Percentiles rank a stretch among this genome's conserved stretches.
phyloP scores from a whole-genome alignment of 1,140 invertebrate genomes.

The Pollicipes pollicipes region DNA sequence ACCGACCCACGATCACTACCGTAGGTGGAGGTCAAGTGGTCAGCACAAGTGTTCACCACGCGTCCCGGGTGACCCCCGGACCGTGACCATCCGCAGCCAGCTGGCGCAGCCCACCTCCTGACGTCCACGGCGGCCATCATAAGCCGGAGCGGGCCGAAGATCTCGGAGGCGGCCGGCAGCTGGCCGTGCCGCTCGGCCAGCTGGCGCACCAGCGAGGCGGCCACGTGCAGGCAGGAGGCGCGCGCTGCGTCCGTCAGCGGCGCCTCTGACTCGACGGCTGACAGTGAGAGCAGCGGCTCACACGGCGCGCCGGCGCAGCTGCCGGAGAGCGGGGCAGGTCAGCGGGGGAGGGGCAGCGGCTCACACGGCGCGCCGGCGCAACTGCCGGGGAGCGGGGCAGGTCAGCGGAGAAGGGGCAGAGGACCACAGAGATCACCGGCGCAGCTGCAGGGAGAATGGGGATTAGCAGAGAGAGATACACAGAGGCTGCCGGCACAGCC shows the following conservation, averaged over 20 bases:
- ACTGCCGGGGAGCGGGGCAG: too few relatives aligned
- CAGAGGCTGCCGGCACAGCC: too few relatives aligned
- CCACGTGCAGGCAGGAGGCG: slow-evolving; percentile 1
- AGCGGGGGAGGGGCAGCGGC: too few relatives aligned
- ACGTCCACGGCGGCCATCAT: background rate
- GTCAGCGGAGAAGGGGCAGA: too few relatives aligned
- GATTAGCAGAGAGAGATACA: too few relatives aligned
- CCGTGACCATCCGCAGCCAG: too few relatives aligned
- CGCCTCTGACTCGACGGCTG: background rate
- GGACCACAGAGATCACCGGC: background rate
- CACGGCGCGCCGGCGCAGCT: slow-evolving; percentile 3
- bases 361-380: too few relatives aligned
- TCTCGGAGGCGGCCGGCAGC: slow-evolving; percentile 6
- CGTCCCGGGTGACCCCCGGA: too few relatives aligned
- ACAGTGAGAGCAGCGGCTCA: background rate
- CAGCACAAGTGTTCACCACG: too few relatives aligned
- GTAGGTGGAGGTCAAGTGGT: too few relatives aligned
- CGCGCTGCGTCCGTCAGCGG: background rate
- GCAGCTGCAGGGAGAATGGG: too few relatives aligned
- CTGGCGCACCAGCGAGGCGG: slow-evolving; percentile 5
- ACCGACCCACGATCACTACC: too few relatives aligned
- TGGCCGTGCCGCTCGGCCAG: slow-evolving; percentile 9
- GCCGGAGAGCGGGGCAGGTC: background rate
- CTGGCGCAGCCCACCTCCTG: background rate
- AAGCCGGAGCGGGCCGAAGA: background rate